These are phyloP conservation scores for Selenia dentaria DNA, from an alignment of 2,888 invertebrate species.

Conservation along the genomic window DNA sequence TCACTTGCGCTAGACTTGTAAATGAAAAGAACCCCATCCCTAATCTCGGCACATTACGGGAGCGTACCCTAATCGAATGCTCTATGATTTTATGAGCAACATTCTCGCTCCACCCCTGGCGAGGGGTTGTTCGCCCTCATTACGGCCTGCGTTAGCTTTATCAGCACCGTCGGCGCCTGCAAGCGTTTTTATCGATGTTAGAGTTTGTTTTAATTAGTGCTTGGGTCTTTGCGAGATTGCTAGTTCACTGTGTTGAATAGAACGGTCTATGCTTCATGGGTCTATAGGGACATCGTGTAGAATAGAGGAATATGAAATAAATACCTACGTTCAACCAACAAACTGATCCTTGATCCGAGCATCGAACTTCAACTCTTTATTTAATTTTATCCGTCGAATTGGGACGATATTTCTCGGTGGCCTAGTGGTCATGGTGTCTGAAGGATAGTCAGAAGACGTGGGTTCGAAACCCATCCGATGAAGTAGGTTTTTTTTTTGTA, in stretches of 20 bases:
- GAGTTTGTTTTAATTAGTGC: constrained; percentile 56
- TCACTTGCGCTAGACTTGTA: background rate
- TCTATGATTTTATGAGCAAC: constrained; percentile 17
- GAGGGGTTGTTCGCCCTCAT: constrained; percentile 32
- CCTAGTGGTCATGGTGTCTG: no score
- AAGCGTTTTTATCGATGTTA: constrained; percentile 54
- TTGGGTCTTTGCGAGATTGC: constrained; percentile 24
- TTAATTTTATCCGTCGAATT: no score
- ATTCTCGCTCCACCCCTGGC: constrained; percentile 12
- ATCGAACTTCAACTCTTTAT: no score
- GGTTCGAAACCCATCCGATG: no score
- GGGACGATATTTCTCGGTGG: no score
- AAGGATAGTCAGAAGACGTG: no score
- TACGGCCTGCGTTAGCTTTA: constrained; percentile 44
- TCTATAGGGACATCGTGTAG: no score
- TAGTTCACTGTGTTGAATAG: constrained; percentile 17
- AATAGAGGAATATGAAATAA: no score
- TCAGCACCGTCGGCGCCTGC: constrained; percentile 40
- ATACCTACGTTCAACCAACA: no score
- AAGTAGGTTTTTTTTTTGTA: no score
- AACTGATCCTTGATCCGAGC: no score
- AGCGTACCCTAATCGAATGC: constrained; percentile 11
- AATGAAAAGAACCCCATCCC: constrained; percentile 2
- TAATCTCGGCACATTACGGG: constrained; percentile 9
- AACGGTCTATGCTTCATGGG: background rate